A percentile compares a stretch with the other conserved stretches of the same genome.
Evolutionary conservation across 2,797 vertebrate species (phyloP).

Genomic region (Manis javanica): DNA sequence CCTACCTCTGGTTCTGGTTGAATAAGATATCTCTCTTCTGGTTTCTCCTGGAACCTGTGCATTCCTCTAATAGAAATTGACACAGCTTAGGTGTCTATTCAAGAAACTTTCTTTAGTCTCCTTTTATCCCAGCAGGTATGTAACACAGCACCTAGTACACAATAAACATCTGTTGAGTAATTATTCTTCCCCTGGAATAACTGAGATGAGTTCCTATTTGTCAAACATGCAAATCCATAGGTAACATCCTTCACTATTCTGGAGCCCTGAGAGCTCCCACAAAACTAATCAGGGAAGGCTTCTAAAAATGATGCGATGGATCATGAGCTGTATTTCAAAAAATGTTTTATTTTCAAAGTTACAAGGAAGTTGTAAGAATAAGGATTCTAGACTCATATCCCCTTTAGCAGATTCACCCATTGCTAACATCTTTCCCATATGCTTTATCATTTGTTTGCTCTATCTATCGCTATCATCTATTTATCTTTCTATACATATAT

Average conservation of each 20-base stretch:
- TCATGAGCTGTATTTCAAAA: background rate
- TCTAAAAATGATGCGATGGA: constrained; percentile 33
- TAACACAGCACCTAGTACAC: background rate
- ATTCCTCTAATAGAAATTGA: constrained; percentile 46
- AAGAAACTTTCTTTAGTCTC: background rate
- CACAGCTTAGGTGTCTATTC: constrained; percentile 13
- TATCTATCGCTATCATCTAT: background rate
- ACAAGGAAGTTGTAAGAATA: constrained; percentile 14
- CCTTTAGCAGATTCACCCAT: background rate
- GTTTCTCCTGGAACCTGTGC: background rate
- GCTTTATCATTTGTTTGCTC: background rate
- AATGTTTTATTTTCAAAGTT: constrained; percentile 40
- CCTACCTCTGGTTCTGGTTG: background rate
- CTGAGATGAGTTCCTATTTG: background rate
- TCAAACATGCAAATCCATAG: constrained; percentile 27
- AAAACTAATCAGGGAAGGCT: background rate
- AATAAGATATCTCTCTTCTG: constrained; percentile 47
- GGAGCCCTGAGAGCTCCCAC: background rate
- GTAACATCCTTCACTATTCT: background rate
- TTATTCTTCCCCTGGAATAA: constrained; percentile 39
- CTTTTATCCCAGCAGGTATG: background rate
- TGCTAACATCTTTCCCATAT: background rate
- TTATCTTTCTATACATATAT: background rate
- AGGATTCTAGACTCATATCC: background rate
- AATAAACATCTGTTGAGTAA: background rate